Conservation (phyloP, 1,140 invertebrate genomes). For the Kradibia gibbosae region DNA sequence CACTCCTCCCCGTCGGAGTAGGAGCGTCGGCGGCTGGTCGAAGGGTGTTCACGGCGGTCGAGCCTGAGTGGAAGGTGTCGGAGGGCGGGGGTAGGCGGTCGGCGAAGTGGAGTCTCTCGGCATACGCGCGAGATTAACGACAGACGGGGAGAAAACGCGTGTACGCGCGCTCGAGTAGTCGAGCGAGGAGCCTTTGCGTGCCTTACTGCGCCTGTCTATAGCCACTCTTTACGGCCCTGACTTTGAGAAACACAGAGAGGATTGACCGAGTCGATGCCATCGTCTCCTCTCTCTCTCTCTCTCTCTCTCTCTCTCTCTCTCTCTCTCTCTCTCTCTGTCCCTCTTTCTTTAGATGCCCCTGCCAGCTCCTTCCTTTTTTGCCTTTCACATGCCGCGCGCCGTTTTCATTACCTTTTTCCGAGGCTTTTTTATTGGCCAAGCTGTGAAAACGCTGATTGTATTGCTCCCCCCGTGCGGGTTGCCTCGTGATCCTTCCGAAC, state of each 20-base stretch:
- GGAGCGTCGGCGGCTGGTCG: background rate
- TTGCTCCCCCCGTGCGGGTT: background rate
- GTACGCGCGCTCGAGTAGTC: background rate
- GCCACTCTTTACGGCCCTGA: constrained; percentile 36
- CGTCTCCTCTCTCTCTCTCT: constrained; percentile 1
- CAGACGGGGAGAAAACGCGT: constrained; percentile 35
- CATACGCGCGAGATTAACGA: constrained; percentile 42
- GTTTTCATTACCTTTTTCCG: constrained; percentile 3
- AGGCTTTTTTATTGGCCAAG: background rate
- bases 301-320: background rate
- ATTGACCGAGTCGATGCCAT: constrained; percentile 47
- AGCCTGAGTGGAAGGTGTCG: too few species aligned
- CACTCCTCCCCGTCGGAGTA: background rate
- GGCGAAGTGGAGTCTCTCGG: background rate
- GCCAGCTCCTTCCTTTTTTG: background rate
- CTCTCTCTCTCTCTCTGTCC: background rate
- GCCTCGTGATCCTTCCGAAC: background rate
- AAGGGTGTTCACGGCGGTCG: too few species aligned
- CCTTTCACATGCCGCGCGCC: background rate
- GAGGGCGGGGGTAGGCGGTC: background rate
- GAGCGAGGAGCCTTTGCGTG: background rate
- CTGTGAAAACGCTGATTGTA: constrained; percentile 33
- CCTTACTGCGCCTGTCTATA: background rate
- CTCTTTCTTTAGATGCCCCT: background rate
- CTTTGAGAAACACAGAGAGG: constrained; percentile 32